phyloP scores from a whole-genome alignment of 2,888 invertebrate genomes.

The Eucriotettix oculatus region DNA sequence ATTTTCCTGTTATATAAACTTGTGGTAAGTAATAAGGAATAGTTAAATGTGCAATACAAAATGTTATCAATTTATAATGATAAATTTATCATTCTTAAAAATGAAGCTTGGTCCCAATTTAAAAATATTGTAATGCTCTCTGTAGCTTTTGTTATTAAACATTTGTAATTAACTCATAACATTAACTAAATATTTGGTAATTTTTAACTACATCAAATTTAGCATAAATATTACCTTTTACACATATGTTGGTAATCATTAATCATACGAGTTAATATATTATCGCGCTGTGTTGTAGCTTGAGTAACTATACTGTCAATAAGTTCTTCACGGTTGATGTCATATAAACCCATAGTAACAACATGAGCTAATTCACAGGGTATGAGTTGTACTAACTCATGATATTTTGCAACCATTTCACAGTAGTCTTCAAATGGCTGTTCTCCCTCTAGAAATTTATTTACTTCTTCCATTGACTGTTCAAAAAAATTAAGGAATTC shows the following conservation, averaged over 20 bases:
- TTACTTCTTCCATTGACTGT: constrained; percentile 43
- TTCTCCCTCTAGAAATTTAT: constrained; percentile 46
- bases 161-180: too few relatives aligned
- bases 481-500: constrained; percentile 8
- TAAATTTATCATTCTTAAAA: too few relatives aligned
- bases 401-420: constrained; percentile 25
- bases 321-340: constrained; percentile 64
- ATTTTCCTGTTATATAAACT: too few relatives aligned
- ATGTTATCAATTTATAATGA: too few relatives aligned
- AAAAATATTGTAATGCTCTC: too few relatives aligned
- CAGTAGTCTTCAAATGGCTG: constrained; percentile 29
- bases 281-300: constrained; percentile 49
- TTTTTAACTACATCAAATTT: too few relatives aligned
- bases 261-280: constrained; percentile 56
- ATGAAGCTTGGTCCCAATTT: too few relatives aligned
- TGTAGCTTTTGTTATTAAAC: too few relatives aligned
- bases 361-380: constrained; percentile 39
- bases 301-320: constrained; percentile 51
- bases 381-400: constrained; percentile 30
- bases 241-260: constrained; percentile 64
- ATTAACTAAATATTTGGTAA: too few relatives aligned
- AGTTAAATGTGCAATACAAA: too few relatives aligned
- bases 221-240: constrained; percentile 35
- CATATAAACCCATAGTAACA: constrained; percentile 66
- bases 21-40: too few relatives aligned